Evolutionary conservation across 2,797 vertebrate species (phyloP).

Genomic region (Agapornis canus): DNA sequence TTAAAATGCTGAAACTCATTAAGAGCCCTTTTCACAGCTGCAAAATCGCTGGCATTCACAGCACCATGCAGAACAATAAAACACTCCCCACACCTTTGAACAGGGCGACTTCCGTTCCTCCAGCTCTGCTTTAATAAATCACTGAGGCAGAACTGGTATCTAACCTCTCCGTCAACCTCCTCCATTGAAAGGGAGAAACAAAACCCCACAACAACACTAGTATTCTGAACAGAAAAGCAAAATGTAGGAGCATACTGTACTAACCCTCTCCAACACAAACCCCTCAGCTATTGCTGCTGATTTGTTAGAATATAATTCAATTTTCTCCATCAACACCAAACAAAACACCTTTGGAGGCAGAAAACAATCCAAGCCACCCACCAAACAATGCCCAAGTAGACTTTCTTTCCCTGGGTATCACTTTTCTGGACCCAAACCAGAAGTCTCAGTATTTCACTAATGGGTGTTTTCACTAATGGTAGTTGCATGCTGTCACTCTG

Average conservation of each 20-base stretch:
- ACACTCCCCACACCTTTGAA: constrained; percentile 58
- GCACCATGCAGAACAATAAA: constrained; percentile 67
- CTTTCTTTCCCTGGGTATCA: not conserved
- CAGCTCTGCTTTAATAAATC: constrained; percentile 58
- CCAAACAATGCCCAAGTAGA: not conserved
- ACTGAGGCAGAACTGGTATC: constrained; percentile 59
- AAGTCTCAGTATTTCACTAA: not conserved
- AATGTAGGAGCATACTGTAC: not conserved
- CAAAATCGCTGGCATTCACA: constrained; percentile 68
- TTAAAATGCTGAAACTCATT: constrained; percentile 82
- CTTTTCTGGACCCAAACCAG: not conserved
- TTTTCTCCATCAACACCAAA: constrained; percentile 28
- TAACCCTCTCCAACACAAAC: not conserved
- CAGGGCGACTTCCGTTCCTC: constrained; percentile 37
- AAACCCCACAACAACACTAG: constrained; percentile 39
- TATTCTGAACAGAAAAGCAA: constrained; percentile 4
- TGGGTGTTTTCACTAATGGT: not conserved
- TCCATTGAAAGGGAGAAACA: constrained; percentile 37
- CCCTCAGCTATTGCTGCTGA: not conserved
- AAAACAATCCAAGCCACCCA: not conserved
- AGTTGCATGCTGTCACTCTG: not conserved
- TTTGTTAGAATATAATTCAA: constrained; percentile 25
- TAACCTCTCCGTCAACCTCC: constrained; percentile 26
- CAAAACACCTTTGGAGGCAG: not conserved
- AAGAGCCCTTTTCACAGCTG: constrained; percentile 69